A percentile compares a stretch with the other conserved stretches of the same genome.
These are phyloP conservation scores for Apostichopus japonicus DNA, from an alignment of 35 echinoderm and acorn worm genomes.

Conservation along the genomic window DNA sequence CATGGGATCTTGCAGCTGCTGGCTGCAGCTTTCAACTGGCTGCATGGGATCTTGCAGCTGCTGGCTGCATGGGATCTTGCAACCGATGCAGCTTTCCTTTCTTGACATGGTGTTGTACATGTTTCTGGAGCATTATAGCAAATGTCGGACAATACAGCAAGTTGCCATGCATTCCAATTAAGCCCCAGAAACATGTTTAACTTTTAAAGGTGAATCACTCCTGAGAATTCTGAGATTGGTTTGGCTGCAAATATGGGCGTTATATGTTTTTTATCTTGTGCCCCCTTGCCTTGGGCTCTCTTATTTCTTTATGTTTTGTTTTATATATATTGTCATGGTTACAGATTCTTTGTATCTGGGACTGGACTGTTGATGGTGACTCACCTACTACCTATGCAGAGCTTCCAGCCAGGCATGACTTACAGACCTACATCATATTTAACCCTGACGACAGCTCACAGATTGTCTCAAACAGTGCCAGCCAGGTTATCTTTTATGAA, in stretches of 20 bases:
- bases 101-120: too few species aligned
- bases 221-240: background rate
- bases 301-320: background rate
- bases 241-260: too few species aligned
- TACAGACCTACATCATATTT: conserved; percentile 86
- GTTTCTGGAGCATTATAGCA: too few species aligned
- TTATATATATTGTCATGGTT: background rate
- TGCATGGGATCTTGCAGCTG: too few species aligned
- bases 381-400: conserved; percentile 56
- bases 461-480: conserved; percentile 92
- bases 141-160: too few species aligned
- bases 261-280: too few species aligned
- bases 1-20: too few species aligned
- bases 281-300: background rate
- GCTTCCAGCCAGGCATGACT: conserved; percentile 63
- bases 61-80: too few species aligned
- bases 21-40: too few species aligned
- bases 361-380: conserved; percentile 97
- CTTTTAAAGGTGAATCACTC: background rate
- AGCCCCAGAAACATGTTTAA: background rate
- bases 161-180: too few species aligned
- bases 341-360: conserved; percentile 89
- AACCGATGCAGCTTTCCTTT: too few species aligned
- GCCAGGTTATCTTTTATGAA: conserved; percentile 96
- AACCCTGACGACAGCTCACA: conserved; percentile 92